Conservation (phyloP, 2,113 vertebrate species). For the Grantiella picta region DNA sequence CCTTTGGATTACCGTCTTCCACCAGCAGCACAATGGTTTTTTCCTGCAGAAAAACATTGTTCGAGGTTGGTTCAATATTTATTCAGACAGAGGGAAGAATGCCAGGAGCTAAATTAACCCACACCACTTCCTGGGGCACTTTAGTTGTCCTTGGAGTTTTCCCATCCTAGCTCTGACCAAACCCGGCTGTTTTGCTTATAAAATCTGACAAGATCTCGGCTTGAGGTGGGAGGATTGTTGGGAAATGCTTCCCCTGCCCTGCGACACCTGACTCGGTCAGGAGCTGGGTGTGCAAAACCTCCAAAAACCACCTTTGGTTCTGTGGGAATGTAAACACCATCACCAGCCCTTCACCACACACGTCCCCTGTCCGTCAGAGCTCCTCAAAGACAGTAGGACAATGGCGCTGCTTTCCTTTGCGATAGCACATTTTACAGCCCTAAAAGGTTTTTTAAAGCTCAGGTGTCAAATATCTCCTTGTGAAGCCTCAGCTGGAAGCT, state of each 20-base stretch:
- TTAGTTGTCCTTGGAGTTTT: slow-evolving; percentile 13
- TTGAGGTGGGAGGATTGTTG: background rate
- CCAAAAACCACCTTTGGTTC: background rate
- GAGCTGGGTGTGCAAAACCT: background rate
- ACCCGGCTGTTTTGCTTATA: background rate
- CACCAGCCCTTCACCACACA: accelerated
- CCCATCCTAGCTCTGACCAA: slow-evolving; percentile 15
- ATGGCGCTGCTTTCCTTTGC: background rate
- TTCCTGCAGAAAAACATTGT: background rate
- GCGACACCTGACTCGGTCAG: background rate
- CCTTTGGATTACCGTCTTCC: background rate
- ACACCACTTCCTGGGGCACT: slow-evolving; percentile 14
- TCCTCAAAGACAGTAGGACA: background rate
- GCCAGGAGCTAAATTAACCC: background rate
- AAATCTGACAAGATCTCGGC: background rate
- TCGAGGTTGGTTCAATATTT: slow-evolving; percentile 34
- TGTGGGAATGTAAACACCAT: slow-evolving; percentile 34
- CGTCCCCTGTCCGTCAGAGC: background rate
- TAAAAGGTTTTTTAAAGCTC: background rate
- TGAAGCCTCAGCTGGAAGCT: background rate
- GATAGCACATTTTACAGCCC: background rate
- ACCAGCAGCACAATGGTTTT: background rate
- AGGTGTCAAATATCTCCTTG: background rate
- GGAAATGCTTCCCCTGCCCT: background rate
- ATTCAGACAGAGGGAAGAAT: background rate